Evolutionary conservation across 1,140 invertebrate genomes (phyloP).

Genomic region (Drosophila erecta): DNA sequence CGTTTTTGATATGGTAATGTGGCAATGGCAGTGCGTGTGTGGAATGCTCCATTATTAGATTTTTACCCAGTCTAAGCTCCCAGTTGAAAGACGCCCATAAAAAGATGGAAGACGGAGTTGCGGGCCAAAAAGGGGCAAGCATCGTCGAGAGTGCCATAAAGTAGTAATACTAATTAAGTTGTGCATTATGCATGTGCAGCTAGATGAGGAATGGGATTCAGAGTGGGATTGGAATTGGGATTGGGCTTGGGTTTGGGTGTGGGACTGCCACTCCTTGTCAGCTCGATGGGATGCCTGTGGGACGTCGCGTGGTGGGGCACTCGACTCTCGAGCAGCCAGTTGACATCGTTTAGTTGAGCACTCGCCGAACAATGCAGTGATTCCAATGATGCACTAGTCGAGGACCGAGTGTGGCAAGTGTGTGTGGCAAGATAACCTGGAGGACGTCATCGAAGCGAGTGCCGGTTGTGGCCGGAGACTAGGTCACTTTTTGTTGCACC

Average conservation of each 20-base stretch:
- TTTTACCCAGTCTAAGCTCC: slow-evolving; percentile 29
- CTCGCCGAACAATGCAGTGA: slow-evolving; percentile 29
- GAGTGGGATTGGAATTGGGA: neutral
- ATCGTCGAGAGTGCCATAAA: slow-evolving; percentile 73
- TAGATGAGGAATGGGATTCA: neutral
- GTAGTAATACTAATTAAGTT: slow-evolving; percentile 83
- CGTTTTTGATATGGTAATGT: slow-evolving; percentile 81
- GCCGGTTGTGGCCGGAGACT: slow-evolving; percentile 8
- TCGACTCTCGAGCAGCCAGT: slow-evolving; percentile 61
- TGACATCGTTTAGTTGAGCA: slow-evolving; percentile 71
- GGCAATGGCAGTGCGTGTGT: slow-evolving; percentile 77
- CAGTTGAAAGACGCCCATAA: neutral
- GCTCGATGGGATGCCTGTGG: neutral
- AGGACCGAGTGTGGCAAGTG: slow-evolving; percentile 48
- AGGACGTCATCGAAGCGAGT: slow-evolving; percentile 25
- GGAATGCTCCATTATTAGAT: slow-evolving; percentile 78
- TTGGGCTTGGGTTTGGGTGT: neutral
- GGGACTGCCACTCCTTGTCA: neutral
- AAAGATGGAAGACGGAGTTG: neutral
- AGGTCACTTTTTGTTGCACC: slow-evolving; percentile 24
- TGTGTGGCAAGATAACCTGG: slow-evolving; percentile 34
- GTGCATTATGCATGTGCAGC: slow-evolving; percentile 77
- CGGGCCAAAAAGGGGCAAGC: neutral
- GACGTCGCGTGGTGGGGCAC: neutral
- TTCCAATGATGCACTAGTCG: slow-evolving; percentile 1